Evolutionary conservation across 2,797 vertebrate species (phyloP), one percentile per base, ranked within the genome.

Genomic region (Benthosema pterotum): DNA sequence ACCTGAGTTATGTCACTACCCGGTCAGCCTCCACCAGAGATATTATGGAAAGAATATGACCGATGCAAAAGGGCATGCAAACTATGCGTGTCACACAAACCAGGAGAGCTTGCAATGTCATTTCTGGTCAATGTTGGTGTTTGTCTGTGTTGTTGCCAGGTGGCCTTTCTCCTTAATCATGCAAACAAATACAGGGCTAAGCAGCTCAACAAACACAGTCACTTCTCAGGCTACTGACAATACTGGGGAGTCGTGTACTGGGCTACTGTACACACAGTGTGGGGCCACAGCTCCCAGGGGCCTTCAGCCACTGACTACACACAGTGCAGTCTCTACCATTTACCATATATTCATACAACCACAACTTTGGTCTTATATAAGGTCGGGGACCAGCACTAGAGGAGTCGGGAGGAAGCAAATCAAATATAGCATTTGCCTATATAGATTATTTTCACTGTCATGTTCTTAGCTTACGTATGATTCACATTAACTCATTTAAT

Each of bases 11-110:
- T 55, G 6, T 14, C n/a, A 17, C 14, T 11, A 53, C n/a, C n/a
- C 19, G 4, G 54, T 42, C 52, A 71, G 46, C 50, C 19, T n/a
- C 42, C 2, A 59, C 11, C 3, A 52, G 60, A 32, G 5, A 38
- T 11, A 38, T 38, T 0, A 1, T 32, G 42, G 48, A 59, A 57
- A 63, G 50, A 56, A 14, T 58, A 67, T 58, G 53, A 68, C 65
- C 45, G 42, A 8, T 67, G n/a, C 11, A 53, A 74, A 77, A 82
- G 63, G 64, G 70, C 57, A 71, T 67, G 65, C 56, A 70, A 65
- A 74, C n/a, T n/a, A n/a, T n/a, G n/a, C 16, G 42, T 66, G 16
- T 62, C 11, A 22, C 16, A 7, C 5, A 47, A 13, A 25, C 28
- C 4, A 19, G 1, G 4, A 22, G 12, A 11, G 42, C 25, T 5